A percentile compares a stretch with the other conserved stretches of the same genome.
These are phyloP conservation scores for Gracilinanus agilis DNA, from an alignment of 2,113 vertebrate genomes.

Conservation along the genomic window DNA sequence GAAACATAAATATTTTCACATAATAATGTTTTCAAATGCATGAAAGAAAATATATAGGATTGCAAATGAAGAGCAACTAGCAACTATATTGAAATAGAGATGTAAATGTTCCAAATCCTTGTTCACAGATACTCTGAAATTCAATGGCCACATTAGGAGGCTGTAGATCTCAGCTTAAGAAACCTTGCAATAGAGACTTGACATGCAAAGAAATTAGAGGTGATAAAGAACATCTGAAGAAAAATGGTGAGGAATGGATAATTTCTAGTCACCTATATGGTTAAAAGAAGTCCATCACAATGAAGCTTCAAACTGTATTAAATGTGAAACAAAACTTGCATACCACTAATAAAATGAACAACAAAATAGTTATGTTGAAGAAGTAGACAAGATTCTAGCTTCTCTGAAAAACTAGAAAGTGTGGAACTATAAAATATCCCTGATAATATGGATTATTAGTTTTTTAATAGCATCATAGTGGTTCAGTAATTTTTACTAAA, in stretches of 20 bases:
- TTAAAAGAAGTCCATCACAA: background rate
- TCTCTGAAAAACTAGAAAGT: background rate
- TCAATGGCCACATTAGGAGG: background rate
- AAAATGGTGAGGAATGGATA: background rate
- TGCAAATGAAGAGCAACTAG: background rate
- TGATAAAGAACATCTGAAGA: background rate
- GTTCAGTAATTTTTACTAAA: background rate
- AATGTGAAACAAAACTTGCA: background rate
- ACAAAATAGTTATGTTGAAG: background rate
- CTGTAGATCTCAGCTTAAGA: background rate
- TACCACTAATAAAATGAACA: background rate
- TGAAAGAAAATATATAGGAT: background rate
- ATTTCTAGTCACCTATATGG: background rate
- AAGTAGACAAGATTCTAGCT: background rate
- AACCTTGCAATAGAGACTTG: background rate
- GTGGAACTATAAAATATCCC: background rate
- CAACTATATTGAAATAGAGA: background rate
- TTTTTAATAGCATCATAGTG: background rate
- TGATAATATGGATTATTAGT: background rate
- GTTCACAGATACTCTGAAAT: background rate
- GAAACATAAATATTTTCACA: background rate
- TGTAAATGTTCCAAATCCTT: background rate
- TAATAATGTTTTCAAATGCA: background rate
- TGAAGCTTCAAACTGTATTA: background rate
- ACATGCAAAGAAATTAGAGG: background rate